phyloP scores from a whole-genome alignment of 2,113 vertebrate species.

The Bettongia penicillata region DNA sequence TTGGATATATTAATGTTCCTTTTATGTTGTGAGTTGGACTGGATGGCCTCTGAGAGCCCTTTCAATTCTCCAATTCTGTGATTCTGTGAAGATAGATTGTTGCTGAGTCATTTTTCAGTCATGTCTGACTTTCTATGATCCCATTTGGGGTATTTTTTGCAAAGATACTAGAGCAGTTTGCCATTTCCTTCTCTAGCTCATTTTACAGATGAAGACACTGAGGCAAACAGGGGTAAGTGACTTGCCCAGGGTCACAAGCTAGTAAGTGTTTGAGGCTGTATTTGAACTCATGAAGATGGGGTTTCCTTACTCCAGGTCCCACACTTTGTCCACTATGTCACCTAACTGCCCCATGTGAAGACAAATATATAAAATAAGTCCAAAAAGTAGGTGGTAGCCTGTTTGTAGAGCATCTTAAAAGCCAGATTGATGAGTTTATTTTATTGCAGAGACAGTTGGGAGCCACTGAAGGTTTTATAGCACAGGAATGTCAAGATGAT shows the following conservation, averaged over 20 bases:
- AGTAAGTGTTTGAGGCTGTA: background rate
- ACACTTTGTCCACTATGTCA: background rate
- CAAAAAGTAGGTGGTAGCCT: background rate
- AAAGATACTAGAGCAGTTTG: background rate
- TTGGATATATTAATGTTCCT: background rate
- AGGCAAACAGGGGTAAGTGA: background rate
- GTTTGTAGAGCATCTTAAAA: background rate
- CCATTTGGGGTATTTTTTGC: background rate
- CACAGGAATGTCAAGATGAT: background rate
- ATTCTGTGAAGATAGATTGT: background rate
- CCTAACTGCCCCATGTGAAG: background rate
- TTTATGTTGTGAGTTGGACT: background rate
- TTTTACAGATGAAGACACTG: background rate
- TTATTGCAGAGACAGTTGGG: background rate
- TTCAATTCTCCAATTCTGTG: background rate
- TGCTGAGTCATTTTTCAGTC: no score
- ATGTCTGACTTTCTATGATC: no score
- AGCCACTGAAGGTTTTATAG: background rate
- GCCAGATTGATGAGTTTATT: no score
- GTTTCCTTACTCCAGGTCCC: background rate
- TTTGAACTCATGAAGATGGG: background rate
- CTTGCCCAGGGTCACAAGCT: background rate
- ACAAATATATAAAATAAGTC: background rate
- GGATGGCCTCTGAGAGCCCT: background rate
- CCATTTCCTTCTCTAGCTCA: background rate